Conservation (phyloP, 2,888 invertebrate genomes). For the Nymphalis urticae region DNA sequence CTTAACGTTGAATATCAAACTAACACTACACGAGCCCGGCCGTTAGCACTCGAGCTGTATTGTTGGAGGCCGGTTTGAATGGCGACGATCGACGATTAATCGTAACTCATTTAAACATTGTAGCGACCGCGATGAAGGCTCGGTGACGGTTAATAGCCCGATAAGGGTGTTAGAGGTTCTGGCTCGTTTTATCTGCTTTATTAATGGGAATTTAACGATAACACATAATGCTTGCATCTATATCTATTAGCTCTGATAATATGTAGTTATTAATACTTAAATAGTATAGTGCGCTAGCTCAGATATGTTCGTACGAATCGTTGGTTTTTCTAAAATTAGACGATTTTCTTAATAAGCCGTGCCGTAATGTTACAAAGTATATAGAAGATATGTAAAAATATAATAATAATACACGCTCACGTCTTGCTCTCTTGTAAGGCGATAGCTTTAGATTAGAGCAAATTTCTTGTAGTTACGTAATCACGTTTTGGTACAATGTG, state of each 20-base stretch:
- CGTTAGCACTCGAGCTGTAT: conserved; percentile 14
- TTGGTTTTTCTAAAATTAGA: too few relatives aligned
- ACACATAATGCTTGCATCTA: not conserved
- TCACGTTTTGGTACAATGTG: not conserved
- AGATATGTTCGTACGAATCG: too few relatives aligned
- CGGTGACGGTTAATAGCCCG: conserved; percentile 19
- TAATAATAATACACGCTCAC: too few relatives aligned
- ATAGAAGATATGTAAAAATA: too few relatives aligned
- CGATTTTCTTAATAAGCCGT: too few relatives aligned
- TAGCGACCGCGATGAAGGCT: conserved; percentile 15
- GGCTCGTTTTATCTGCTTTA: conserved; percentile 5
- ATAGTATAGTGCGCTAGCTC: not conserved
- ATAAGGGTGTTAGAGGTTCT: conserved; percentile 9
- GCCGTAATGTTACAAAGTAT: too few relatives aligned
- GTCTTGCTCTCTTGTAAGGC: too few relatives aligned
- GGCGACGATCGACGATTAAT: conserved; percentile 18
- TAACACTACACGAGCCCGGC: not conserved
- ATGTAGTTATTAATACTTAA: not conserved
- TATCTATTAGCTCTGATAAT: not conserved
- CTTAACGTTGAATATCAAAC: not conserved
- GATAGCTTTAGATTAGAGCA: too few relatives aligned
- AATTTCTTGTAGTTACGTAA: too few relatives aligned
- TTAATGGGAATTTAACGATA: conserved; percentile 1
- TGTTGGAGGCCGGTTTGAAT: conserved; percentile 1
- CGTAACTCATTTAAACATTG: conserved; percentile 24